Evolutionary conservation across 2,888 invertebrate species (phyloP), one percentile per base, ranked within the genome.

Genomic region (Scaptomyza parva): DNA sequence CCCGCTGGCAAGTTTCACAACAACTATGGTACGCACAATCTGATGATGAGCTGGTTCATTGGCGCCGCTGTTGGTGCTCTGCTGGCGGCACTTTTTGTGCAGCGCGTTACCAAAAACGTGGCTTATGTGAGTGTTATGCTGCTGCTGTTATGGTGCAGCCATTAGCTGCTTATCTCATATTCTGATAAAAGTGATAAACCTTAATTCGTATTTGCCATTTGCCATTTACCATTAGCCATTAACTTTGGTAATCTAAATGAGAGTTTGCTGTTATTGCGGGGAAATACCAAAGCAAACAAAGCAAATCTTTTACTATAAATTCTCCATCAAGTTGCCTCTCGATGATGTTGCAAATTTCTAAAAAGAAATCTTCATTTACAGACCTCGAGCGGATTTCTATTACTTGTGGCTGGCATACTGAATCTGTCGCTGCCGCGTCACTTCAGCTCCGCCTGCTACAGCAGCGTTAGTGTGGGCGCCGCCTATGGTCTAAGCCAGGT

Each of bases 401-500:
- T 90, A 30, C 67, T 89, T 5, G 39, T 85, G 11, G 89, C 91
- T 4, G 91, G 91, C 14, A 70, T 88, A 14, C 22, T 90, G 14
- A 90, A 84, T 37, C 55, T 82, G 18, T 50, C 57, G 3, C 60
- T 84, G 30, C 88, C 89, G 0, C 74, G 78, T 2, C 58, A 71
- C 5, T 90, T 87, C 20, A 52, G 50, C 43, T 60, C 80, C 17
- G 64, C 86, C 26, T 79, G 86, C 22, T 70, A 75, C 37, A 86
- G 89, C 57, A 89, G 91, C 33, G 69, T 90, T 8, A 72, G 88
- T 28, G 88, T 91, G 8, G 91, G 91, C 0, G 70, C 76, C n/a
- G 91, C 91, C 4, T 89, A 89, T 30, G 91, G 91, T 0, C 35
- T 90, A 18, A 83, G 85, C 0, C 85, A 90, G 39, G 82, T 91